Percentiles rank a stretch among this genome's conserved stretches.
These are phyloP conservation scores for Muscicapa comitata DNA, from an alignment of 2,797 vertebrate genomes.

Conservation along the genomic window DNA sequence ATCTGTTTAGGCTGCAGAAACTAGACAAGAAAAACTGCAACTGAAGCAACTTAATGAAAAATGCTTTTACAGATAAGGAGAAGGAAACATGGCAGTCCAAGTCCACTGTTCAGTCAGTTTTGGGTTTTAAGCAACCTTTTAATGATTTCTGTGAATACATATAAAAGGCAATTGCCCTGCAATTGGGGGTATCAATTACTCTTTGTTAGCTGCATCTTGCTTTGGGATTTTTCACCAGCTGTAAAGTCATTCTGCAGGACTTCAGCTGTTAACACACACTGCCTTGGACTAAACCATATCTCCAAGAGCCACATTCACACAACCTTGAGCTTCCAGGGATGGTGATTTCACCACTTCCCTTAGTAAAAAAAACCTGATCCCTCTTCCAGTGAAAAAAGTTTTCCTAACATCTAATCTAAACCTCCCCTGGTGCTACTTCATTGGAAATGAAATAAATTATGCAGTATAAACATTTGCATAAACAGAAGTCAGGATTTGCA, in stretches of 20 bases:
- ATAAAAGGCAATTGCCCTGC: not conserved
- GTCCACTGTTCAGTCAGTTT: not conserved
- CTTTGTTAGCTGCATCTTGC: not conserved
- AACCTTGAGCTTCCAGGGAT: not conserved
- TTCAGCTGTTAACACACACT: not conserved
- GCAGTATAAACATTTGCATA: not conserved
- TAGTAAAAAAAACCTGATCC: accelerated
- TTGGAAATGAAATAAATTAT: not conserved
- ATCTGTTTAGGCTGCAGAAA: not conserved
- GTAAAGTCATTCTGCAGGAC: not conserved
- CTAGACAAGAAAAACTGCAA: not conserved
- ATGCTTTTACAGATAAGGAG: not conserved
- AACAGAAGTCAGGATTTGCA: not conserved
- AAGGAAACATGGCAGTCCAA: not conserved
- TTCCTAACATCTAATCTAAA: not conserved
- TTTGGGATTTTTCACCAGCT: not conserved
- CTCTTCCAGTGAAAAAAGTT: not conserved
- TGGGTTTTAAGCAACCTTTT: not conserved
- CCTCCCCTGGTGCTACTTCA: not conserved
- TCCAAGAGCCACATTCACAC: not conserved
- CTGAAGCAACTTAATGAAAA: not conserved
- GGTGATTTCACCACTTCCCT: not conserved
- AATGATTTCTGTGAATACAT: not conserved
- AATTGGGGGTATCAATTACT: accelerated
- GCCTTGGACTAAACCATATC: accelerated